Evolutionary conservation across 2,888 invertebrate species (phyloP), one percentile per base, ranked within the genome.

Genomic region (Helleia helle): DNA sequence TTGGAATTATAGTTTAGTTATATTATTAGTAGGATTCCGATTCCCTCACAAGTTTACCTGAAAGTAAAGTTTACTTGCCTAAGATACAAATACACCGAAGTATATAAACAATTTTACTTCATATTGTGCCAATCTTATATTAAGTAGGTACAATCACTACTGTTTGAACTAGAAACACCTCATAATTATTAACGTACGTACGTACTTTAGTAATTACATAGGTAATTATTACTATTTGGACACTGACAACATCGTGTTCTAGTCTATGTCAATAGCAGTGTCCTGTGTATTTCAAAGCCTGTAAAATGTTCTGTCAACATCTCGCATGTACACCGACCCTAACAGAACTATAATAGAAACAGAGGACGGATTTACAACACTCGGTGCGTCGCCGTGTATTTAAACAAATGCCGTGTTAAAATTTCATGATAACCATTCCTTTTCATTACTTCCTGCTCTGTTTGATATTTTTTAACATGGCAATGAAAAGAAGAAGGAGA

Each of bases 331-430:
- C n/a, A 12, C 11, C 18, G 12, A 15, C 24, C 39, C 37, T 43
- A 39, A 62, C 55, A 54, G 51, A 49, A 51, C 58, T 44, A 61
- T 67, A 70, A 69, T 71, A 65, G 70, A 46, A 38, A 49, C 41
- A 37, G 59, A 49, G 61, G 63, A 65, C 59, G 60, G 59, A 57
- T 72, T 72, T 70, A 73, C 62, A 62, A 55, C 52, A 56, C 59
- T 65, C 66, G 67, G 64, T 62, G 54, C 55, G 65, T 61, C 59
- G 59, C 58, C 60, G 18, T 34, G 34, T 29, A 14, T 34, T 34
- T 34, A 62, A 67, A 69, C 67, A 62, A 65, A 68, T 58, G 58
- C 56, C 58, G 31, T 29, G 38, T 13, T 25, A 40, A 41, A 42
- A 38, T 43, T 43, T 43, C 43, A 42, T 41, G 18, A 42, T 39